phyloP scores from a whole-genome alignment of 2,888 invertebrate genomes.

The Heliconius hortense region DNA sequence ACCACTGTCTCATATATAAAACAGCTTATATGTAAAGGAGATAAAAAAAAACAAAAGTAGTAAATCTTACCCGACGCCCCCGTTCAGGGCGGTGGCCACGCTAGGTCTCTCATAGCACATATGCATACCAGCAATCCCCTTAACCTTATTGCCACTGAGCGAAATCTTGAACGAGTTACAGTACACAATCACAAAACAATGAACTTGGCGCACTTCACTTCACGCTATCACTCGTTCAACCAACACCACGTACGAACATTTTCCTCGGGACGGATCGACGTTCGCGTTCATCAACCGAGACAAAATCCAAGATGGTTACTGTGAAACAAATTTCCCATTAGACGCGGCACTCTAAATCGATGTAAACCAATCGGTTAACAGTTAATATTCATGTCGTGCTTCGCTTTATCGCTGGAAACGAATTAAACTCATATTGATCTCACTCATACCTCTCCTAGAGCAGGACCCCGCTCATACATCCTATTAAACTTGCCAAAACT shows the following conservation, averaged over 20 bases:
- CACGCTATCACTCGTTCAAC: slow-evolving; percentile 51
- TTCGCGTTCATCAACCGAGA: slow-evolving; percentile 50
- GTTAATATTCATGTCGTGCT: slow-evolving; percentile 45
- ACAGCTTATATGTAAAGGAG: neutral
- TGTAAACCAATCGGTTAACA: slow-evolving; percentile 42
- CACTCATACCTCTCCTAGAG: slow-evolving; percentile 36
- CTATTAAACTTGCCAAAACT: slow-evolving; percentile 34
- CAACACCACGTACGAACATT: slow-evolving; percentile 77
- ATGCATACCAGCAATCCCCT: slow-evolving; percentile 73
- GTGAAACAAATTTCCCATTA: slow-evolving; percentile 57
- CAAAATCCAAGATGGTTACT: slow-evolving; percentile 47
- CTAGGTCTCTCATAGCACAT: slow-evolving; percentile 79
- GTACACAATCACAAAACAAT: slow-evolving; percentile 45
- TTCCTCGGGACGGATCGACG: slow-evolving; percentile 47
- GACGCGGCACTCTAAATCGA: slow-evolving; percentile 45
- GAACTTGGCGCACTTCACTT: slow-evolving; percentile 45
- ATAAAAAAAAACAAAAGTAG: neutral
- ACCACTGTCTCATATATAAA: neutral
- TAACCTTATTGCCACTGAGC: slow-evolving; percentile 56
- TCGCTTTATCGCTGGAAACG: slow-evolving; percentile 47
- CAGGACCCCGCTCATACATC: slow-evolving; percentile 34
- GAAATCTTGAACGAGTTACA: slow-evolving; percentile 50
- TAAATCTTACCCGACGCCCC: slow-evolving; percentile 68
- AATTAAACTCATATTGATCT: slow-evolving; percentile 43
- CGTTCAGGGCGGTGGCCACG: slow-evolving; percentile 75